A percentile compares a stretch with the other conserved stretches of the same genome.
These are phyloP conservation scores for Gambusia holbrooki DNA, from an alignment of 2,113 vertebrate species.

Conservation along the genomic window DNA sequence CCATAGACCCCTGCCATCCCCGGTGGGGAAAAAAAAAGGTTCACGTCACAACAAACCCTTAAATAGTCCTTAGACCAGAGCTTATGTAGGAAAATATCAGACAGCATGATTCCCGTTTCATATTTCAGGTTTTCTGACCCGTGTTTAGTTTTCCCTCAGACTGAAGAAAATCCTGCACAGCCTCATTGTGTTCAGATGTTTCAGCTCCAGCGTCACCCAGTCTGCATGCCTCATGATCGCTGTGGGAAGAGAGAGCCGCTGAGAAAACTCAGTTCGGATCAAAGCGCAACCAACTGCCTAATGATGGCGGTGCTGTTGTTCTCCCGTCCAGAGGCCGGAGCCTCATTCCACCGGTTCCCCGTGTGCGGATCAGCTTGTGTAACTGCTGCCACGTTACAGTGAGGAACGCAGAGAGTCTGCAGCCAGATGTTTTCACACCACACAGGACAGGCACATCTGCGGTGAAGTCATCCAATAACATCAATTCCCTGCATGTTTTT, in stretches of 20 bases:
- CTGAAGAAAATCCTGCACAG: not conserved
- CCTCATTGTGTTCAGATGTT: conserved; percentile 14
- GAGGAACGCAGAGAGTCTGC: conserved; percentile 1
- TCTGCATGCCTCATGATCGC: not conserved
- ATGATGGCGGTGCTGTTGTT: conserved; percentile 7
- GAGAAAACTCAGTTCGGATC: not conserved
- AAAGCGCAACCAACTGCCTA: not conserved
- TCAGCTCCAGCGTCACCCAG: not conserved
- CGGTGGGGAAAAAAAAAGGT: conserved; percentile 6
- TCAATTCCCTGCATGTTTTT: not conserved
- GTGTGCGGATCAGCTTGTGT: conserved; percentile 63
- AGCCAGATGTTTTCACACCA: conserved; percentile 47
- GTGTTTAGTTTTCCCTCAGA: not conserved
- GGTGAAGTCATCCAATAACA: not conserved
- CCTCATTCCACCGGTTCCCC: conserved; percentile 41
- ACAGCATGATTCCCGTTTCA: conserved; percentile 6
- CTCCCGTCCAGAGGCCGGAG: conserved; percentile 10
- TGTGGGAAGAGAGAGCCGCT: not conserved
- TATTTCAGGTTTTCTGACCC: conserved; percentile 24
- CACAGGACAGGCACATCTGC: not conserved
- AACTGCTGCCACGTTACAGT: conserved; percentile 71
- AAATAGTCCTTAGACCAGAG: not conserved
- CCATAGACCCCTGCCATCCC: conserved; percentile 12
- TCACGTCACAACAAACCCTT: no score
- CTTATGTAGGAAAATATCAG: not conserved